A percentile compares a stretch with the other conserved stretches of the same genome.
Conservation (phyloP, 2,888 invertebrate genomes). For the Encarsia formosa region DNA sequence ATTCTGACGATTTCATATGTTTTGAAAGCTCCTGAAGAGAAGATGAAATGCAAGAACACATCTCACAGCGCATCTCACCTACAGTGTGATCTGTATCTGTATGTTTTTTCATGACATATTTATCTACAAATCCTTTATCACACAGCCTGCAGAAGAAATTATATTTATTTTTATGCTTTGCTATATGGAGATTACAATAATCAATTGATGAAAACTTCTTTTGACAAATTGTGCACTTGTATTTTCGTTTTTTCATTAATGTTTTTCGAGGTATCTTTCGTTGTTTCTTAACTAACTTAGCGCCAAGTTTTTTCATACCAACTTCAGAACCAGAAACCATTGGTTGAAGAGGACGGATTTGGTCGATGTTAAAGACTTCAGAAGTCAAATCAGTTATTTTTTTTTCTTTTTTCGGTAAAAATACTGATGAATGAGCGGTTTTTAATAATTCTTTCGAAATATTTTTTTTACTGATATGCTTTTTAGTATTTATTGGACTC, state of each 20-base stretch:
- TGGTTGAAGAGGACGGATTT: slow-evolving; percentile 21
- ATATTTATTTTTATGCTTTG: slow-evolving; percentile 40
- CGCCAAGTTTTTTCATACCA: slow-evolving; percentile 9
- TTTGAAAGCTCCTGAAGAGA: slow-evolving; percentile 28
- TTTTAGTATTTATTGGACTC: neutral
- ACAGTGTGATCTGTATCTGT: slow-evolving; percentile 34
- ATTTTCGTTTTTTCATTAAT: slow-evolving; percentile 30
- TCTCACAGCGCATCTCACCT: slow-evolving; percentile 31
- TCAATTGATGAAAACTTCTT: slow-evolving; percentile 45
- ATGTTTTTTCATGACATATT: slow-evolving; percentile 41
- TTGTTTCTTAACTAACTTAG: slow-evolving; percentile 9
- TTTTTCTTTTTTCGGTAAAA: neutral
- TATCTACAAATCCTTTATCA: slow-evolving; percentile 38
- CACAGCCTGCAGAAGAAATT: slow-evolving; percentile 40
- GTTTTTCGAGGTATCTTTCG: slow-evolving; percentile 20
- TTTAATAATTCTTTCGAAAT: neutral
- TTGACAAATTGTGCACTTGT: slow-evolving; percentile 40
- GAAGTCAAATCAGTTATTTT: slow-evolving; percentile 7
- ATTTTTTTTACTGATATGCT: slow-evolving; percentile 6
- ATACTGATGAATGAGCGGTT: too few species aligned
- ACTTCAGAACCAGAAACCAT: slow-evolving; percentile 2
- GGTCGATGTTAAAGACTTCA: slow-evolving; percentile 5
- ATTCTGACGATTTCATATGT: slow-evolving; percentile 28
- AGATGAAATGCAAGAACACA: slow-evolving; percentile 27
- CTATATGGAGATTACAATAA: slow-evolving; percentile 46